These are phyloP conservation scores for Smutsia temminckii DNA, from an alignment of 2,797 vertebrate genomes.

Conservation along the genomic window DNA sequence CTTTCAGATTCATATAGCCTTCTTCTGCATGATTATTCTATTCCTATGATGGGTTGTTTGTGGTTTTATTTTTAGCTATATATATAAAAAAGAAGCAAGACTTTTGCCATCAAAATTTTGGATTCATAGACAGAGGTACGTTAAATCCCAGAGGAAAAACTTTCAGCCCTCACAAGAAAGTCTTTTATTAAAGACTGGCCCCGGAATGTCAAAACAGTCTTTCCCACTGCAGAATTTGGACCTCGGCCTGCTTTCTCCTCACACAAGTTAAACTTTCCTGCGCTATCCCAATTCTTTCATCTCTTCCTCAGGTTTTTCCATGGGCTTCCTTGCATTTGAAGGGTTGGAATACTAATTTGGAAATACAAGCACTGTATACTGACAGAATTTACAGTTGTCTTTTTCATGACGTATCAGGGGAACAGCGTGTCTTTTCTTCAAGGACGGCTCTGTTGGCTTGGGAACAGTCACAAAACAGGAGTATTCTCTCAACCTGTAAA, in stretches of 20 bases:
- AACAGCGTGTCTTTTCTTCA: slow-evolving; percentile 50
- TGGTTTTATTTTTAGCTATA: not conserved
- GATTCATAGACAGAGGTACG: not conserved
- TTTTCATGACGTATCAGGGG: slow-evolving; percentile 15
- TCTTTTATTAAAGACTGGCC: not conserved
- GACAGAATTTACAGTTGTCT: not conserved
- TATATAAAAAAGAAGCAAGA: not conserved
- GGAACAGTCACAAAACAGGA: slow-evolving; percentile 51
- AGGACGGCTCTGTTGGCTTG: not conserved
- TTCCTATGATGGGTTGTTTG: not conserved
- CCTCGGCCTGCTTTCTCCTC: not conserved
- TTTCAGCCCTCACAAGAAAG: not conserved
- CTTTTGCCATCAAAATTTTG: not conserved
- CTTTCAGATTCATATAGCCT: not conserved
- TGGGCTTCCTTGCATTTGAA: not conserved
- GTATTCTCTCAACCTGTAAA: not conserved
- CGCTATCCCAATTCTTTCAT: not conserved
- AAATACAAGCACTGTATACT: not conserved
- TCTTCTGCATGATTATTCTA: not conserved
- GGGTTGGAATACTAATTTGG: slow-evolving; percentile 12
- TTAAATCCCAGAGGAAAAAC: not conserved
- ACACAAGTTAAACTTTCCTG: not conserved
- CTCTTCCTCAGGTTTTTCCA: slow-evolving; percentile 28
- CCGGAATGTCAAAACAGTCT: not conserved
- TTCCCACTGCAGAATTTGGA: not conserved